Conservation (phyloP, 2,888 invertebrate species). For the Muscina levida region DNA sequence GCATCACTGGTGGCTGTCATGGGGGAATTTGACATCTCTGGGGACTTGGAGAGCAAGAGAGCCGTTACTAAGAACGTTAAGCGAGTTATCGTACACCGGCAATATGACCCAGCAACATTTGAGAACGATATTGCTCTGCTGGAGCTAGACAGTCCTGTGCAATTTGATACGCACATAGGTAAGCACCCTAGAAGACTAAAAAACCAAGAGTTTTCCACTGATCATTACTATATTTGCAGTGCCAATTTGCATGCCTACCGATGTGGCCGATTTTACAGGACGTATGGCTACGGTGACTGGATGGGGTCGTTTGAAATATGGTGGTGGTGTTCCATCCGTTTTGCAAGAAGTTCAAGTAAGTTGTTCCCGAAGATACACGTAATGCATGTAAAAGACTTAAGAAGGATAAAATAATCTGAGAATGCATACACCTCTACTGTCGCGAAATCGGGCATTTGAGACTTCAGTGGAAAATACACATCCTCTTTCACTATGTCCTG, state of each 20-base stretch:
- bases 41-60: slow-evolving; percentile 88
- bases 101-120: slow-evolving; percentile 94
- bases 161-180: slow-evolving; percentile 92
- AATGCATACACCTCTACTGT: no score
- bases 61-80: slow-evolving; percentile 91
- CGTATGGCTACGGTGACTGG: slow-evolving; percentile 94
- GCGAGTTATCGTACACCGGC: slow-evolving; percentile 92
- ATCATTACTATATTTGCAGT: slow-evolving; percentile 81
- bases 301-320: slow-evolving; percentile 95
- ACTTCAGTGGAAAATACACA: no score
- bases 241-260: slow-evolving; percentile 93
- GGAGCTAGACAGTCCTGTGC: slow-evolving; percentile 90
- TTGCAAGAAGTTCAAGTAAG: slow-evolving; percentile 91
- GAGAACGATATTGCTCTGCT: slow-evolving; percentile 94
- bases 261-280: slow-evolving; percentile 90
- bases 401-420: no score
- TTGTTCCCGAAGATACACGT: neutral
- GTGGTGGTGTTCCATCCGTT: slow-evolving; percentile 93
- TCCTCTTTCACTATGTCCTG: neutral
- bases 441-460: no score
- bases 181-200: slow-evolving; percentile 70
- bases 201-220: neutral
- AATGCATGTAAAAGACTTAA: neutral
- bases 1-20: slow-evolving; percentile 94
- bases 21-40: slow-evolving; percentile 94